Base-by-base conservation (phyloP, 2,888 invertebrate genomes). In the Noctua comes region DNA sequence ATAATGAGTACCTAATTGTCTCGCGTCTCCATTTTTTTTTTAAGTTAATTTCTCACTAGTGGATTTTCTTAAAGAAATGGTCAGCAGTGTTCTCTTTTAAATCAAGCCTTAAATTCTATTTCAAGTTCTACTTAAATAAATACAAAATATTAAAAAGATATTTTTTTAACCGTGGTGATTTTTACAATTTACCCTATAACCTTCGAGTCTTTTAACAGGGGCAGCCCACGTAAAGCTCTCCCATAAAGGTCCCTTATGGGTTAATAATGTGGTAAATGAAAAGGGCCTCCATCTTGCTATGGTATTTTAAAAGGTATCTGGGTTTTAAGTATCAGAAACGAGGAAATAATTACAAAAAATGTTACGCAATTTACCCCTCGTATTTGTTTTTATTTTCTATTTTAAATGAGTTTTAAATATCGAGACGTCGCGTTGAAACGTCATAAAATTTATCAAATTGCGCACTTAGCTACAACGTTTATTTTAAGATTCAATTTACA, bases 261-360 rank as follows among this genome's bases (percentile, higher is more conserved):
- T 66, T 66, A 43, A 66, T n/a, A n/a, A 66, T 43, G n/a, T n/a
- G 40, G 24, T 66, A 66, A 66, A 43, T 66, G 43, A 8, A 66
- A 66, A 43, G 1, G 40, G 7, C 43, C 65, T 31, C 59, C 2
- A 1, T 36, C 4, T 21, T 64, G 21, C 31, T n/a, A 8, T n/a
- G n/a, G n/a, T 66, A 66, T 66, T 65, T 65, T 65, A 66, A n/a
- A 66, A 16, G n/a, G 43, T 66, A 64, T 43, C 4, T 31, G 31
- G 43, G 16, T 3, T 64, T 10, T 64, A 64, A 64, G 1, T 36
- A 21, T 21, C 31, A 16, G 65, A 65, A n/a, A 40, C 40, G 40
- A 21, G 21, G 31, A 62, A 62, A 4, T 31, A 62, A 27, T 59
- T 7, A 27, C 16, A 27, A 40, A 40, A 65, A 65, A 13, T 24